Evolutionary conservation across 2,888 invertebrate species (phyloP).

Genomic region (Vesta saturnalis): DNA sequence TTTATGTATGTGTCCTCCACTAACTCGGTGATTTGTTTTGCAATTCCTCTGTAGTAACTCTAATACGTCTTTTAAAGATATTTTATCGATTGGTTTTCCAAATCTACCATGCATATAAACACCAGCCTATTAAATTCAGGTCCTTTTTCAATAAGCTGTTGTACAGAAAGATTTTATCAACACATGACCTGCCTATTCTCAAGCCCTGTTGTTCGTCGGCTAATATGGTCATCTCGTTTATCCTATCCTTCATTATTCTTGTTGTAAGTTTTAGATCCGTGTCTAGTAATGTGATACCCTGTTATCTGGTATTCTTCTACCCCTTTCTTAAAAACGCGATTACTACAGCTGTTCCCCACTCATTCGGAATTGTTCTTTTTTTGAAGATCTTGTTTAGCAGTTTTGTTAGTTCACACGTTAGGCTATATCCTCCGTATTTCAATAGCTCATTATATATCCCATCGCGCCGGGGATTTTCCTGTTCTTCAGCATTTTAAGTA

Average conservation of each 20-base stretch:
- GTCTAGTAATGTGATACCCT: neutral
- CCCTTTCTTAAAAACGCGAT: neutral
- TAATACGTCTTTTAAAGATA: too few relatives aligned
- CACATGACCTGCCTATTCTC: neutral
- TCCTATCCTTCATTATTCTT: too few relatives aligned
- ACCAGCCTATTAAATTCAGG: neutral
- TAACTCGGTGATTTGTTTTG: neutral
- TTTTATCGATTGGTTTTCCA: too few relatives aligned
- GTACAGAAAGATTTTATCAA: neutral
- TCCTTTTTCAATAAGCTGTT: too few relatives aligned
- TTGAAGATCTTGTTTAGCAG: neutral
- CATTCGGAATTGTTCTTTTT: neutral
- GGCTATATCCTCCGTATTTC: too few relatives aligned
- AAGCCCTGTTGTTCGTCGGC: neutral
- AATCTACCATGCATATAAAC: too few relatives aligned
- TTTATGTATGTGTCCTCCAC: neutral
- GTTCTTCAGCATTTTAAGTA: neutral
- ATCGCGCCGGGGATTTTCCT: neutral
- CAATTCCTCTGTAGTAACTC: neutral
- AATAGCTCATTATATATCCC: too few relatives aligned
- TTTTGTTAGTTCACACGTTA: too few relatives aligned
- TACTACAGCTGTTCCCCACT: neutral
- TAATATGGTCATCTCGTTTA: neutral
- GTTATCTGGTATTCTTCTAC: neutral
- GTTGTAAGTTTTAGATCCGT: too few relatives aligned